Conservation (phyloP, 2,888 invertebrate genomes). For the Caenorhabditis sinica region DNA sequence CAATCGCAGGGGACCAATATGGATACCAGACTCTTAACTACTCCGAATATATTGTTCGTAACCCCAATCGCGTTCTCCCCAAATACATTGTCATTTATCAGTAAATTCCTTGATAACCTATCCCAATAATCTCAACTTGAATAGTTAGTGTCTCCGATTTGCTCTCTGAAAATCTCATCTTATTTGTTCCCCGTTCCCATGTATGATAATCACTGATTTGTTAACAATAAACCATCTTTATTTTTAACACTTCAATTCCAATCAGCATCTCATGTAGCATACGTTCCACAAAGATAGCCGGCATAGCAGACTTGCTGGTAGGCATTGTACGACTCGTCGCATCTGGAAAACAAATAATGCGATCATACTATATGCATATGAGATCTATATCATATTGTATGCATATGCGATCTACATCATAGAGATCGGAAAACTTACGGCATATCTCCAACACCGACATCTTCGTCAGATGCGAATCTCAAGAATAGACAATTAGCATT, state of each 20-base stretch:
- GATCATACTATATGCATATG: too few species aligned
- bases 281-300: slow-evolving; percentile 16
- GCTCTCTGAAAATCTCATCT: not conserved
- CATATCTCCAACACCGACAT: slow-evolving; percentile 20
- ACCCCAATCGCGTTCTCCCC: slow-evolving; percentile 67
- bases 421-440: slow-evolving; percentile 4
- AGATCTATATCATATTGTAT: too few species aligned
- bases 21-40: slow-evolving; percentile 47
- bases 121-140: not conserved
- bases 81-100: slow-evolving; percentile 69
- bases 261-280: not conserved
- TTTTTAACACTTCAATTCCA: not conserved
- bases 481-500: slow-evolving; percentile 4
- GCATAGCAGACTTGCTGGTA: slow-evolving; percentile 1
- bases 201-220: too few species aligned
- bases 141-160: not conserved
- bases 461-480: not conserved
- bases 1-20: slow-evolving; percentile 22
- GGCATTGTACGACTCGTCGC: not conserved
- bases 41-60: slow-evolving; percentile 72
- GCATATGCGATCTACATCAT: too few species aligned
- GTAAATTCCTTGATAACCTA: slow-evolving; percentile 4
- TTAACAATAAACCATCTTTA: not conserved
- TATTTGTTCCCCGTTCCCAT: too few species aligned
- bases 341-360: not conserved